Evolutionary conservation across 2,888 invertebrate species (phyloP).

Genomic region (Encarsia formosa): DNA sequence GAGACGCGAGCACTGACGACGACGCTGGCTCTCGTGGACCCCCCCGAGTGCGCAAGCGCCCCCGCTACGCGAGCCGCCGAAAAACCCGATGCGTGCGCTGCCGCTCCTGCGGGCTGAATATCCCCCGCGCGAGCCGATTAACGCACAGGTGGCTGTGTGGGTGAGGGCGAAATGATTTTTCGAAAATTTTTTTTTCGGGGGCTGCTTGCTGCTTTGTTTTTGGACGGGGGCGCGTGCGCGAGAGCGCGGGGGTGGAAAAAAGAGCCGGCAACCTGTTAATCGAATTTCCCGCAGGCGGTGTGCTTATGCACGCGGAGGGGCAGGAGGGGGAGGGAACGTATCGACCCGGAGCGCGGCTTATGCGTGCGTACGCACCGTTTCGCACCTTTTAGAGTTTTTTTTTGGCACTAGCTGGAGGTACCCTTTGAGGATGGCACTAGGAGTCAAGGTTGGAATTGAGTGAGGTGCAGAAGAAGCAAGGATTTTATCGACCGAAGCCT

Average conservation of each 20-base stretch:
- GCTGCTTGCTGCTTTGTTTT: too few species aligned
- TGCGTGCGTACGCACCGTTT: not conserved
- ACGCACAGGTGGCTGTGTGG: not conserved
- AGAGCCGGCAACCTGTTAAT: slow-evolving; percentile 25
- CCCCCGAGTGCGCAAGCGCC: not conserved
- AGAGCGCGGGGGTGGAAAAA: too few species aligned
- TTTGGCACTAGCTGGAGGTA: too few species aligned
- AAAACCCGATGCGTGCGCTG: not conserved
- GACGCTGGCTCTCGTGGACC: not conserved
- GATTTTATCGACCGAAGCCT: too few species aligned
- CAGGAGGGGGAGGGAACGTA: too few species aligned
- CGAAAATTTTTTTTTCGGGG: too few species aligned
- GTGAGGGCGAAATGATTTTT: too few species aligned
- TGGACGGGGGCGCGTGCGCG: too few species aligned
- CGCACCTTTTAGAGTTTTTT: too few species aligned
- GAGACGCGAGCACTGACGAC: not conserved
- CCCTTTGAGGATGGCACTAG: too few species aligned
- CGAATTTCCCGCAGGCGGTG: slow-evolving; percentile 19
- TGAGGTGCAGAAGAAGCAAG: too few species aligned
- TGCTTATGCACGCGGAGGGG: slow-evolving; percentile 11
- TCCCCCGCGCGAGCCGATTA: not conserved
- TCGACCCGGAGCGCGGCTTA: not conserved
- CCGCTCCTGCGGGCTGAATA: not conserved
- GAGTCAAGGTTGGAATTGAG: too few species aligned
- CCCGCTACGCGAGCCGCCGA: not conserved